Evolutionary conservation across 1,140 invertebrate genomes (phyloP), one percentile per base, ranked within the genome.

Genomic region (Rhagoletis pomonella): DNA sequence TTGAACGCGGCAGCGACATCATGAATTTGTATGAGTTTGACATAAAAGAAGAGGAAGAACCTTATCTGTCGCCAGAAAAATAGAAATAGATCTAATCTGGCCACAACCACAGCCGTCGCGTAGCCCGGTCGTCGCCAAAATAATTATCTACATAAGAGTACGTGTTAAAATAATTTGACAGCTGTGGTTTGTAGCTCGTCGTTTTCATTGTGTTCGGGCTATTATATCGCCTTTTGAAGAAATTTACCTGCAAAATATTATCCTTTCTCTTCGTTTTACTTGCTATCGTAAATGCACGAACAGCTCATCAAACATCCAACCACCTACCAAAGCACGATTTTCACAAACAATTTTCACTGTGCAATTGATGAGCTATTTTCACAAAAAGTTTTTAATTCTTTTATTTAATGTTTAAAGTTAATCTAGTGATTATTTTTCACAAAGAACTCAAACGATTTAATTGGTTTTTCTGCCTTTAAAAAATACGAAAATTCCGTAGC

Each of bases 161-260:
- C n/a, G n/a, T n/a, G n/a, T n/a, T n/a, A n/a, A n/a, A n/a, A n/a
- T n/a, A n/a, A n/a, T n/a, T n/a, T n/a, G n/a, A n/a, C n/a, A n/a
- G n/a, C n/a, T n/a, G n/a, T n/a, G n/a, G n/a, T n/a, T n/a, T n/a
- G n/a, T n/a, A n/a, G n/a, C n/a, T n/a, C n/a, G n/a, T n/a, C n/a
- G n/a, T n/a, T n/a, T n/a, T n/a, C n/a, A n/a, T n/a, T n/a, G n/a
- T n/a, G n/a, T n/a, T n/a, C n/a, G n/a, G n/a, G n/a, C n/a, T n/a
- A n/a, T n/a, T n/a, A 6, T n/a, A 19, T 12, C n/a, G 55, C 7
- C 9, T 81, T n/a, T 55, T 9, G 17, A 2, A 81, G 47, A 55
- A 62, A 55, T 86, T 86, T 62, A 86, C 85, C 62, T 86, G 14
- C 9, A 42, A 64, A 86, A 60, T 86, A 14, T 62, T 86, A 65